Base-by-base conservation (phyloP, 2,888 invertebrate species). In the Tenthredo amoena region DNA sequence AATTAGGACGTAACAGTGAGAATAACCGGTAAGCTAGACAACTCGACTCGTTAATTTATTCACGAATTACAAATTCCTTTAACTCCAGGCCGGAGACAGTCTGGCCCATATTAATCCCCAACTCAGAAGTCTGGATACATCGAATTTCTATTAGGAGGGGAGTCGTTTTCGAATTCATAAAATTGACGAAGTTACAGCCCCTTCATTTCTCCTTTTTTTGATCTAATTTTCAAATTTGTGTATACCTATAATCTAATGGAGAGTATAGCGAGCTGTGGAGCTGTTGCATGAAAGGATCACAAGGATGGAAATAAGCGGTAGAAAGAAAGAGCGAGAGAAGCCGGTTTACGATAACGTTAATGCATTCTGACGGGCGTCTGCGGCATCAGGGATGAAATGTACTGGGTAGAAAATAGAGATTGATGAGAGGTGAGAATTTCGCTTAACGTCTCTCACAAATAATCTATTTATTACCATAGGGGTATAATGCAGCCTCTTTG, bases 381-480 rank as follows among this genome's bases (percentile, higher is more conserved):
- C 71, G 84, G 72, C 85, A 47, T 86, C 86, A 85, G 85, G 87
- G 87, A 87, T 85, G 86, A 87, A 86, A 87, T 84, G 87, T 84
- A 86, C 87, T 85, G 85, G 86, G 86, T 79, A 86, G 74, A 86
- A 76, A 87, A 87, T 87, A 87, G 87, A 89, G 89, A 89, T 89
- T 87, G 88, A 90, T 89, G 89, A 87, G 87, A 87, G 84, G 85
- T 34, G 68, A 85, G 85, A 86, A 86, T 87, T 87, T 87, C 86
- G 86, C 77, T 86, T 85, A 81, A 86, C 85, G 84, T 87, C 88
- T 88, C 89, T 88, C 87, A 89, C 88, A 87, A 88, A 89, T 88
- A 87, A 86, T 88, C 87, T 87, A 82, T 82, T 89, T 88, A 88
- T 88, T 88, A 87, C 88, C 88, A 86, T 87, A 86, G 86, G 43